A percentile compares a stretch with the other conserved stretches of the same genome.
Conservation (phyloP, 2,888 invertebrate species). For the Ennomos erosarius region DNA sequence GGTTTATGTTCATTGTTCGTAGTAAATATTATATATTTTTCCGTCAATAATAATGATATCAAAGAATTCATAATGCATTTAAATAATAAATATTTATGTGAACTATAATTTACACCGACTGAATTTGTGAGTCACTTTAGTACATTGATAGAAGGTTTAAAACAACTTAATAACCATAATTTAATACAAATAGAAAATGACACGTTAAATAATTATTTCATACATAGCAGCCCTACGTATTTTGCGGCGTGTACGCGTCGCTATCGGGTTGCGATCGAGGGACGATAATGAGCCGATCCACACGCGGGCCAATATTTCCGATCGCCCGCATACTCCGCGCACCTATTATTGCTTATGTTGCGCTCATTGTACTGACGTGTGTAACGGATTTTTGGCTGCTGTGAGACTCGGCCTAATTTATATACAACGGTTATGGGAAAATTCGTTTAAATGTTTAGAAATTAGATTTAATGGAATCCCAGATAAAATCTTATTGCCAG, state of each 20-base stretch:
- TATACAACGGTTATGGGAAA: slow-evolving; percentile 23
- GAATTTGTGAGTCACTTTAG: no score
- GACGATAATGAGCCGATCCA: slow-evolving; percentile 53
- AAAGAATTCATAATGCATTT: no score
- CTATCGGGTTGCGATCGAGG: slow-evolving; percentile 40
- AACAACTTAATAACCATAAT: no score
- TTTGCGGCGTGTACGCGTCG: slow-evolving; percentile 26
- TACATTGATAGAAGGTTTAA: no score
- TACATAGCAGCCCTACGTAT: slow-evolving; percentile 17
- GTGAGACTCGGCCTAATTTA: slow-evolving; percentile 48
- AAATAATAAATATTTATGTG: no score
- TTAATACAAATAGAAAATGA: no score
- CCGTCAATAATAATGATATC: no score
- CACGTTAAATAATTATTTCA: no score
- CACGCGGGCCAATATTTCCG: slow-evolving; percentile 39
- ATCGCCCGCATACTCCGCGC: slow-evolving; percentile 55
- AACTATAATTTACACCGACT: no score
- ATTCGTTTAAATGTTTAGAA: slow-evolving; percentile 21
- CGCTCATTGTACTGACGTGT: slow-evolving; percentile 39
- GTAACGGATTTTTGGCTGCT: slow-evolving; percentile 48
- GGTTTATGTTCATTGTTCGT: no score
- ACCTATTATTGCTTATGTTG: slow-evolving; percentile 45
- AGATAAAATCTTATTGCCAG: slow-evolving; percentile 28
- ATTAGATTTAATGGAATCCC: slow-evolving; percentile 19
- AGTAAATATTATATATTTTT: no score